These are phyloP conservation scores for Phrynocephalus guinanensis DNA, from an alignment of 2,797 vertebrate genomes.

Conservation along the genomic window DNA sequence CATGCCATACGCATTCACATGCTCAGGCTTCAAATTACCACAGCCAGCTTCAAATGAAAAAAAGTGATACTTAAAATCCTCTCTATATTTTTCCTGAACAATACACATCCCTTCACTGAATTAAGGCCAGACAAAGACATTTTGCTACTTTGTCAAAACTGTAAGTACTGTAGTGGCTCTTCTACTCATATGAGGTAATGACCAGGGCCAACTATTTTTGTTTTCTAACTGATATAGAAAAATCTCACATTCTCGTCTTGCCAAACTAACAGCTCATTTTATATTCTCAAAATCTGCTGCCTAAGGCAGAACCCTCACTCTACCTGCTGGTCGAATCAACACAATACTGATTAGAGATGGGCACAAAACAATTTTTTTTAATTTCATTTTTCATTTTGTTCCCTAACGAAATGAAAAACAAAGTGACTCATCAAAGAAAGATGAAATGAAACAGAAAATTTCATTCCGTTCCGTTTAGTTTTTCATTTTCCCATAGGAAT, in stretches of 20 bases:
- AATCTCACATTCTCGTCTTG: not conserved
- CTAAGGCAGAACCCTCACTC: not conserved
- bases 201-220: not conserved
- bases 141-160: not conserved
- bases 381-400: too few species aligned
- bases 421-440: too few species aligned
- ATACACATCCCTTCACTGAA: not conserved
- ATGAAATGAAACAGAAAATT: too few species aligned
- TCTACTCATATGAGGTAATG: not conserved
- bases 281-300: not conserved
- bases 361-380: too few species aligned
- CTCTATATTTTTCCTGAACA: slow-evolving; percentile 30
- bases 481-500: too few species aligned
- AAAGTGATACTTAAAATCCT: not conserved
- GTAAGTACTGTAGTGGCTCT: not conserved
- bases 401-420: too few species aligned
- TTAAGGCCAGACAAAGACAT: not conserved
- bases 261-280: not conserved
- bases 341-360: not conserved
- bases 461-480: too few species aligned
- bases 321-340: not conserved
- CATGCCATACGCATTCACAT: not conserved
- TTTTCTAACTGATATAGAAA: not conserved
- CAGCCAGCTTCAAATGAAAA: not conserved
- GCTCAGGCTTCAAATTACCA: not conserved